Conservation (phyloP, 2,113 vertebrate species). For the Trogon surrucura region DNA sequence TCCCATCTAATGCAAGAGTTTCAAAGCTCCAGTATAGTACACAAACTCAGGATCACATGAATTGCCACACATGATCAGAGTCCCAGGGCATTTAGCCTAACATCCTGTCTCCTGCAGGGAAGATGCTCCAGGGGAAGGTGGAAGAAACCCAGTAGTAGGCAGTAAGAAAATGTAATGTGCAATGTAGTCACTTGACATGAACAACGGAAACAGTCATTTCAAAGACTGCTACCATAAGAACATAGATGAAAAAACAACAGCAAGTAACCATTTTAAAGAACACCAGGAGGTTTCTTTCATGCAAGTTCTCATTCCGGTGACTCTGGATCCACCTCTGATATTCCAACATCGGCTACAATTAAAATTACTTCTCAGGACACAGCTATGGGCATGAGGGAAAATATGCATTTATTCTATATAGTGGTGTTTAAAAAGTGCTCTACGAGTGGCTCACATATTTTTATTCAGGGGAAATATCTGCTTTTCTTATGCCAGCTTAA, state of each 20-base stretch:
- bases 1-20: slow-evolving; percentile 14
- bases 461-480: background rate
- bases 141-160: background rate
- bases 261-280: background rate
- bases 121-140: background rate
- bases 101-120: background rate
- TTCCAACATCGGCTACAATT: background rate
- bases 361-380: slow-evolving; percentile 15
- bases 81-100: background rate
- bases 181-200: background rate
- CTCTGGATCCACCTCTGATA: background rate
- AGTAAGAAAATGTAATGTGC: background rate
- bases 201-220: background rate
- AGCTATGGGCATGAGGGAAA: background rate
- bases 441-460: background rate
- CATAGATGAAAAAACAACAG: background rate
- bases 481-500: background rate
- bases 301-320: background rate
- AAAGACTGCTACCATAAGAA: background rate
- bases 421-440: background rate
- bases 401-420: background rate
- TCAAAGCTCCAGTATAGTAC: background rate
- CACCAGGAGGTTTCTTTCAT: background rate
- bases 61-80: background rate
- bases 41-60: background rate